Conservation (phyloP, 2,888 invertebrate genomes). For the Cantharis nigra region DNA sequence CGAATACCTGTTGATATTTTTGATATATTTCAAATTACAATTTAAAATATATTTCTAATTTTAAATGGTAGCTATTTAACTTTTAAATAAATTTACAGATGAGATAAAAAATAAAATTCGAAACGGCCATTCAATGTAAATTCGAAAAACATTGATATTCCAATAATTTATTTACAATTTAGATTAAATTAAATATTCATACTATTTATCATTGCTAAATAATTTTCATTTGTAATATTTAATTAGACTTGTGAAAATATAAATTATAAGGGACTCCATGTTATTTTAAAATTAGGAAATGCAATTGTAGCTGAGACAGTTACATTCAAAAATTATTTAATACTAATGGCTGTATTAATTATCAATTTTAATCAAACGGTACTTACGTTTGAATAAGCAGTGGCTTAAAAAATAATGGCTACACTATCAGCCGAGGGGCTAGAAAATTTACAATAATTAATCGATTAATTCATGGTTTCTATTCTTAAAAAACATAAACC, state of each 20-base stretch:
- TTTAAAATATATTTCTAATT: too few relatives aligned
- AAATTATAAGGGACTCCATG: background rate
- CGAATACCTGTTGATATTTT: background rate
- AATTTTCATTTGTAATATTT: background rate
- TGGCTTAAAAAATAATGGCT: too few relatives aligned
- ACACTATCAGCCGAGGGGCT: too few relatives aligned
- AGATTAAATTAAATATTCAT: background rate
- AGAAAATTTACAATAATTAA: too few relatives aligned
- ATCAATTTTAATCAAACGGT: too few relatives aligned
- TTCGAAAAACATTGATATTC: background rate
- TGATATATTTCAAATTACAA: background rate
- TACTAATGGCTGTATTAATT: too few relatives aligned
- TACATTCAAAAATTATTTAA: too few relatives aligned
- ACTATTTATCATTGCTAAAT: background rate
- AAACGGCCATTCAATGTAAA: too few relatives aligned
- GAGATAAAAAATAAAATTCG: background rate
- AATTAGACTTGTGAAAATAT: background rate
- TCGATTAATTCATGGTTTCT: too few relatives aligned
- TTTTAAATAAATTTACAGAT: background rate
- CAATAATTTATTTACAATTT: background rate
- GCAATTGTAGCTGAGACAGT: background rate
- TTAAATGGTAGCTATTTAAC: too few relatives aligned
- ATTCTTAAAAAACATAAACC: too few relatives aligned
- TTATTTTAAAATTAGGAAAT: background rate
- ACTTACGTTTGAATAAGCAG: too few relatives aligned